Conservation (phyloP, 64 coral and sea anemone species). For the Anthopleura sola region DNA sequence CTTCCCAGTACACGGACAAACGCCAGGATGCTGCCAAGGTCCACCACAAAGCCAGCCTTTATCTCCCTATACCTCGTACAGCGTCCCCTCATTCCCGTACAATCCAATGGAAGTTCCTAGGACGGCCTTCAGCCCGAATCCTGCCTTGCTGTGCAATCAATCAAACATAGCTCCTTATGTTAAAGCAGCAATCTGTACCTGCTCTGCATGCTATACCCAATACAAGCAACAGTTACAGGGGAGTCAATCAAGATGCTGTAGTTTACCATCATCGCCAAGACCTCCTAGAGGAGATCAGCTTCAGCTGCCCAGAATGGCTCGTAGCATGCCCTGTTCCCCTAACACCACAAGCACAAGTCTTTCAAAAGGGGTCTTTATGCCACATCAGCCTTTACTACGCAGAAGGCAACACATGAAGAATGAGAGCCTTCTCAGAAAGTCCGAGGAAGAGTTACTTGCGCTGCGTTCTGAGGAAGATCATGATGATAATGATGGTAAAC, state of each 20-base stretch:
- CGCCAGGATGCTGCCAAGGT: not conserved
- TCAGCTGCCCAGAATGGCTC: not conserved
- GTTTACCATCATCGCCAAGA: not conserved
- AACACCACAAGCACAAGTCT: not conserved
- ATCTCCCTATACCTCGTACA: not conserved
- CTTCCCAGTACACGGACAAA: not conserved
- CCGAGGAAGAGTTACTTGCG: not conserved
- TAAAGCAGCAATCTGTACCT: not conserved
- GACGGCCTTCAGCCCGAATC: no score
- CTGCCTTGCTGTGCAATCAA: not conserved
- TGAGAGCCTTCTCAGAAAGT: not conserved
- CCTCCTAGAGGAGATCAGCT: not conserved
- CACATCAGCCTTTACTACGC: not conserved
- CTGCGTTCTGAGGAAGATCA: no score
- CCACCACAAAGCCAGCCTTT: not conserved
- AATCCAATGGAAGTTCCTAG: no score
- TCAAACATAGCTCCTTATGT: not conserved
- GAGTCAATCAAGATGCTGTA: not conserved
- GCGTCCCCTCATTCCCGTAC: no score
- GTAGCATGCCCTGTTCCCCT: not conserved
- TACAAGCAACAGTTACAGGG: not conserved
- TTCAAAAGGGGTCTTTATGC: not conserved
- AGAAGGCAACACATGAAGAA: not conserved
- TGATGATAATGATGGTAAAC: no score
- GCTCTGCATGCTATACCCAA: not conserved